Percentiles rank a stretch among this genome's conserved stretches.
phyloP scores from a whole-genome alignment of 2,113 vertebrate species.

The Sceloporus tristichus region DNA sequence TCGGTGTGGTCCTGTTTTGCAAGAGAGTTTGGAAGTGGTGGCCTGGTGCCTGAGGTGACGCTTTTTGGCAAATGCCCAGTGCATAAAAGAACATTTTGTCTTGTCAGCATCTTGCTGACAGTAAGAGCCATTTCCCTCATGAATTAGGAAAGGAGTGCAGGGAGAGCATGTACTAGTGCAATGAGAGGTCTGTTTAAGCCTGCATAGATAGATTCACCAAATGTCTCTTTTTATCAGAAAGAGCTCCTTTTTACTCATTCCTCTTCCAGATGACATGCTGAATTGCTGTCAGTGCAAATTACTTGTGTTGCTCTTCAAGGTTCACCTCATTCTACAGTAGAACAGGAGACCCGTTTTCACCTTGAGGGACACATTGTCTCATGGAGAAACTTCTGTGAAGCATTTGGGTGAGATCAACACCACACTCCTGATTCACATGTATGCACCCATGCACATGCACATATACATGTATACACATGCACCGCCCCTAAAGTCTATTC shows the following conservation, averaged over 20 bases:
- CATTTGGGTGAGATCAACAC: neutral
- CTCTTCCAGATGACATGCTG: neutral
- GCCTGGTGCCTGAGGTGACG: rapidly evolving
- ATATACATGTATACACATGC: neutral
- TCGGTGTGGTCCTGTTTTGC: rapidly evolving
- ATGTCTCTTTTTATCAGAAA: neutral
- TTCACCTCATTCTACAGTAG: neutral
- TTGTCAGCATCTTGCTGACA: neutral
- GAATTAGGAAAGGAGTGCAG: neutral
- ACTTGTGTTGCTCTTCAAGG: neutral
- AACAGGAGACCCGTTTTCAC: neutral
- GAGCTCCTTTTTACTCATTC: too few species aligned
- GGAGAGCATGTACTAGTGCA: neutral
- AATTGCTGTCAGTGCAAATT: neutral
- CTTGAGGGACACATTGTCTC: neutral
- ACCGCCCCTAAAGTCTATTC: too few species aligned
- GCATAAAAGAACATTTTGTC: rapidly evolving
- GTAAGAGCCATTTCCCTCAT: neutral
- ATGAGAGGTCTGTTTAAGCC: conserved; percentile 1
- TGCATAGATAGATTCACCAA: neutral
- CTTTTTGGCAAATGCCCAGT: neutral
- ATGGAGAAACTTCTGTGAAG: neutral
- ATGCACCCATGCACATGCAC: neutral
- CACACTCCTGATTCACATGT: neutral
- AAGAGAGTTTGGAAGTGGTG: neutral